Evolutionary conservation across 2,888 invertebrate genomes (phyloP).

Genomic region (Hyles lineata): DNA sequence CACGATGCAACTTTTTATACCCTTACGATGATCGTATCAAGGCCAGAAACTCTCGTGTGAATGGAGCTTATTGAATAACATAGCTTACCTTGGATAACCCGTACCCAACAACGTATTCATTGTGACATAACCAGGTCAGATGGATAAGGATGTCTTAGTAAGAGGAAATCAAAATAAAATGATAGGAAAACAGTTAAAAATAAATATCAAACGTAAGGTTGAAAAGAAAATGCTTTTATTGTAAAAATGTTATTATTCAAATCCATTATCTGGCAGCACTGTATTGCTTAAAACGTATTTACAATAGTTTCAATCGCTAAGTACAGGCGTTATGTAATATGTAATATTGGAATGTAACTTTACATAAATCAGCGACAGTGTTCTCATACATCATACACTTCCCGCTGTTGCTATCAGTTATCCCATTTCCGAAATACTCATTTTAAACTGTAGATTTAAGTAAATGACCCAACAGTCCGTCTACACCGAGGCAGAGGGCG

Average conservation of each 20-base stretch:
- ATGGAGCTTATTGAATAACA: no score
- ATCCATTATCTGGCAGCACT: slow-evolving; percentile 75
- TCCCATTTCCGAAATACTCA: neutral
- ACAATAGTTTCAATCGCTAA: slow-evolving; percentile 73
- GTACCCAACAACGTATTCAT: no score
- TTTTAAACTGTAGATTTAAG: slow-evolving; percentile 15
- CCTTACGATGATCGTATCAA: no score
- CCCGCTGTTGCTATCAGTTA: slow-evolving; percentile 2
- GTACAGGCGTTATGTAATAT: slow-evolving; percentile 53
- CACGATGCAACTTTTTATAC: no score
- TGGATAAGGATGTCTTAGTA: neutral
- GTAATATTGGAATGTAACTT: slow-evolving; percentile 43
- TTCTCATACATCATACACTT: slow-evolving; percentile 11
- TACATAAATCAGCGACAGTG: slow-evolving; percentile 23
- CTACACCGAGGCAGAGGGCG: slow-evolving; percentile 20
- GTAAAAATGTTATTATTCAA: slow-evolving; percentile 79
- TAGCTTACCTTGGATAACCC: no score
- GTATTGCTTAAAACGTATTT: slow-evolving; percentile 73
- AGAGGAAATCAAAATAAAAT: neutral
- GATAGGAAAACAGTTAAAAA: neutral
- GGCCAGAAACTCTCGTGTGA: no score
- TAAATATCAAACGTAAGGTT: slow-evolving; percentile 4
- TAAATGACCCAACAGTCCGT: neutral
- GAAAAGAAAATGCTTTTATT: slow-evolving; percentile 37
- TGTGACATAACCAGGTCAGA: neutral